These are phyloP conservation scores for Euthynnus affinis DNA, from an alignment of 2,797 vertebrate genomes.

Conservation along the genomic window DNA sequence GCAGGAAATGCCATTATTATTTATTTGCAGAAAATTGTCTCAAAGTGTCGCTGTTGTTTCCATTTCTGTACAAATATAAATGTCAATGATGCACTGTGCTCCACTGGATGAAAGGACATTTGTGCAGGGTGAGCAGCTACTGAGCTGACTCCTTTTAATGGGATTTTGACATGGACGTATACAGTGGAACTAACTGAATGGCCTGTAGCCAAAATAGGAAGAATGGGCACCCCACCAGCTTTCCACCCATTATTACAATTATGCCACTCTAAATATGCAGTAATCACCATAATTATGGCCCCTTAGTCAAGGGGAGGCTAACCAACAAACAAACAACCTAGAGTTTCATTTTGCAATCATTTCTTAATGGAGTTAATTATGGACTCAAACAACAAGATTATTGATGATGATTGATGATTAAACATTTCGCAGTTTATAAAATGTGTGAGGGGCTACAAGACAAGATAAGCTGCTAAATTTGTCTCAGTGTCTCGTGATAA, in stretches of 20 bases:
- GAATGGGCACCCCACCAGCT: constrained; percentile 41
- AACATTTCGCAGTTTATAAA: constrained; percentile 26
- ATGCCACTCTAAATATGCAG: constrained; percentile 57
- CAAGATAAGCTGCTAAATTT: neutral
- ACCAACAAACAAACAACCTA: constrained; percentile 61
- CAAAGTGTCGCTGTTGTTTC: neutral
- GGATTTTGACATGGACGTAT: constrained; percentile 8
- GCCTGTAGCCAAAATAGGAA: constrained; percentile 33
- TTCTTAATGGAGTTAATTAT: constrained; percentile 63
- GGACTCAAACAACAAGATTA: constrained; percentile 48
- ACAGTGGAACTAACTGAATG: constrained; percentile 27
- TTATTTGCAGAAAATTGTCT: neutral
- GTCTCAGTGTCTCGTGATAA: neutral
- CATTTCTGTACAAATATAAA: neutral
- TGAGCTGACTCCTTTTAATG: constrained; percentile 22
- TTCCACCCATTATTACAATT: constrained; percentile 66
- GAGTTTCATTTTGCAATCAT: constrained; percentile 52
- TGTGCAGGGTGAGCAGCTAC: constrained; percentile 1
- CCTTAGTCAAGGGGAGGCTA: constrained; percentile 39
- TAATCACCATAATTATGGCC: constrained; percentile 66
- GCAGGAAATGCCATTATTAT: neutral
- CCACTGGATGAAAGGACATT: neutral
- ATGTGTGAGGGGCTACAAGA: neutral
- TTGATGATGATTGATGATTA: too few species aligned
- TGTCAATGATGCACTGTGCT: constrained; percentile 1